Percentiles rank a stretch among this genome's conserved stretches.
These are phyloP conservation scores for Heteropelma amictum DNA, from an alignment of 2,888 invertebrate genomes.

Conservation along the genomic window DNA sequence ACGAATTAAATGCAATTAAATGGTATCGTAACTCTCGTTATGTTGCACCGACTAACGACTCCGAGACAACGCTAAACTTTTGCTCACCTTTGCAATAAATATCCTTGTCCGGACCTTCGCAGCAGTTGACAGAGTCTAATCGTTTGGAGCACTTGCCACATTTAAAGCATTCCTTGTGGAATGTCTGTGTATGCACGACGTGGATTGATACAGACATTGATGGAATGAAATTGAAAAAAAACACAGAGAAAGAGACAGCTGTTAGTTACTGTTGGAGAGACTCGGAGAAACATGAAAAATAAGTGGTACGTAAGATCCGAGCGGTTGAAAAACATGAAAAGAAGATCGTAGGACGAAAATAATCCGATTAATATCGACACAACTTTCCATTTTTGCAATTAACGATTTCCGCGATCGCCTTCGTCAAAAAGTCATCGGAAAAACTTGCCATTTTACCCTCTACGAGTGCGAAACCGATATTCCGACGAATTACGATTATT, in stretches of 20 bases:
- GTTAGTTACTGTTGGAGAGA: slow-evolving; percentile 45
- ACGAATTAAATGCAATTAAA: slow-evolving; percentile 9
- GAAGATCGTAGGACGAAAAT: neutral
- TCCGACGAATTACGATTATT: no score
- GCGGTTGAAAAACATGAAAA: neutral
- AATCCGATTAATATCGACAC: neutral
- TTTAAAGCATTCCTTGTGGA: slow-evolving; percentile 97
- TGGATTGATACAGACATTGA: slow-evolving; percentile 50
- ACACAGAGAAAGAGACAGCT: slow-evolving; percentile 41
- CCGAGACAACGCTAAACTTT: slow-evolving; percentile 29
- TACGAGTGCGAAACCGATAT: no score
- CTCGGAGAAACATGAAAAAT: no score
- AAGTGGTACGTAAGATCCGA: neutral
- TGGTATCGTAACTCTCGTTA: slow-evolving; percentile 41
- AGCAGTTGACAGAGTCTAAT: slow-evolving; percentile 94
- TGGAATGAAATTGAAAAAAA: slow-evolving; percentile 18
- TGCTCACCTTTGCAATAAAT: slow-evolving; percentile 95
- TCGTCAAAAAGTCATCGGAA: no score
- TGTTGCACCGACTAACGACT: neutral
- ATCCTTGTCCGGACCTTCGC: slow-evolving; percentile 96
- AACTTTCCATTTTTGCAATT: no score
- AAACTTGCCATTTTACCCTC: neutral
- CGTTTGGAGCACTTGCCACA: slow-evolving; percentile 92
- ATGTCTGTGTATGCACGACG: slow-evolving; percentile 82
- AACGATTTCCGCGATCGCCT: neutral